These are phyloP conservation scores for Patiria miniata DNA, from an alignment of 35 echinoderm and acorn worm genomes.

Conservation along the genomic window DNA sequence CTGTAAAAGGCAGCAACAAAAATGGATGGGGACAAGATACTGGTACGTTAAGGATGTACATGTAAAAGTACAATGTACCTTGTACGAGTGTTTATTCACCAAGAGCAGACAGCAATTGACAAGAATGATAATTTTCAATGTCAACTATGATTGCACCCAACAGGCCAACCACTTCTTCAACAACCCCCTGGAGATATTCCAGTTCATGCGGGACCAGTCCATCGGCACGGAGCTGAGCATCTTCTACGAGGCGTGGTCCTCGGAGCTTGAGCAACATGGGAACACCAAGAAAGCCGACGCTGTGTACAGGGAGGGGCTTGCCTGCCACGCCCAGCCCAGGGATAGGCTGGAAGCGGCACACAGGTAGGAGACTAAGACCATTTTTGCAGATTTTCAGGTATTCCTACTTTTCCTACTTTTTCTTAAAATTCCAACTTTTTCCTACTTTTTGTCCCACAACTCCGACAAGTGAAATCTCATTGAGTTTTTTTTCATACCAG, in stretches of 20 bases:
- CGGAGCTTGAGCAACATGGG: slow-evolving; percentile 82
- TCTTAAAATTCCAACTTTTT: no score
- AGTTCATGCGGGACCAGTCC: slow-evolving; percentile 85
- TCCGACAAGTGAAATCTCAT: not conserved
- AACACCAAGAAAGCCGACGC: slow-evolving; percentile 90
- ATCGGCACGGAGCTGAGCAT: slow-evolving; percentile 61
- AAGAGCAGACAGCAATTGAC: no score
- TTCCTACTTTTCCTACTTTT: no score
- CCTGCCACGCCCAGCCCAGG: slow-evolving; percentile 60
- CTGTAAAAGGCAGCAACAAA: no score
- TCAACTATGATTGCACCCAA: no score
- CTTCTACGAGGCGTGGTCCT: slow-evolving; percentile 89
- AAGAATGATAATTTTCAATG: no score
- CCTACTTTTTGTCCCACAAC: no score
- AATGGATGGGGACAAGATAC: no score
- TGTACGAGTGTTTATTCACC: no score
- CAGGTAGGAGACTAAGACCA: slow-evolving; percentile 41
- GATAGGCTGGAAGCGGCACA: slow-evolving; percentile 55
- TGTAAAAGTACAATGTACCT: no score
- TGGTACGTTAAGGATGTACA: no score
- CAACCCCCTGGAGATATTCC: slow-evolving; percentile 61
- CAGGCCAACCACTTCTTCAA: slow-evolving; percentile 41
- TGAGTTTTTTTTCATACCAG: not conserved
- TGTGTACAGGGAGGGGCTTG: slow-evolving; percentile 74
- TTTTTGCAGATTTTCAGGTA: not conserved